These are phyloP conservation scores for Cynopterus brachyotis DNA, from an alignment of 2,113 vertebrate genomes.

Conservation along the genomic window DNA sequence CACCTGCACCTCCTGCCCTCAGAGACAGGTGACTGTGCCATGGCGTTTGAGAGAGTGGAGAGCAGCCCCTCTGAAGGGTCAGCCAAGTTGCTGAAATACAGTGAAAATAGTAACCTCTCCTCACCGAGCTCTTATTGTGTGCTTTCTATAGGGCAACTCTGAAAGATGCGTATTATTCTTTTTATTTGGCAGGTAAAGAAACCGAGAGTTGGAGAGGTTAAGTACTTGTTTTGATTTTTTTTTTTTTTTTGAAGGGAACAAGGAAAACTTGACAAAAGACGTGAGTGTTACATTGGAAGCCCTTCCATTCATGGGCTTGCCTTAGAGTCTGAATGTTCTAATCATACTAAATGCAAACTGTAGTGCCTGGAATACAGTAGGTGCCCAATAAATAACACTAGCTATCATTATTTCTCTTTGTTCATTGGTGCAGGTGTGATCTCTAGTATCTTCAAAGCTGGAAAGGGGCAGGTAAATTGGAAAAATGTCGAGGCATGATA, in stretches of 20 bases:
- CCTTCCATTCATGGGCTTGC: neutral
- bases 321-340: neutral
- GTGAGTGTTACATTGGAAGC: neutral
- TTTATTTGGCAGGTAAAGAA: neutral
- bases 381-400: neutral
- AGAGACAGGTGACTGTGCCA: too few species aligned
- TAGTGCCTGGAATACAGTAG: neutral
- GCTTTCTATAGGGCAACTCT: neutral
- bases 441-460: neutral
- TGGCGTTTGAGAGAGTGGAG: neutral
- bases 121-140: neutral
- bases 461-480: neutral
- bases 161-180: neutral
- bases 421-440: neutral
- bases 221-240: neutral
- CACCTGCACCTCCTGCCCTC: neutral
- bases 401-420: neutral
- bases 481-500: neutral
- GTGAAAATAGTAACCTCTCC: neutral
- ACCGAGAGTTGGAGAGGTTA: neutral
- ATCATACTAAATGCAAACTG: neutral
- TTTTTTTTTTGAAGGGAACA: neutral
- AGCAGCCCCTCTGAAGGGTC: neutral
- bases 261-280: neutral
- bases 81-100: neutral